Evolutionary conservation across 2,888 invertebrate genomes (phyloP).

Genomic region (Platerodrilus igneus): DNA sequence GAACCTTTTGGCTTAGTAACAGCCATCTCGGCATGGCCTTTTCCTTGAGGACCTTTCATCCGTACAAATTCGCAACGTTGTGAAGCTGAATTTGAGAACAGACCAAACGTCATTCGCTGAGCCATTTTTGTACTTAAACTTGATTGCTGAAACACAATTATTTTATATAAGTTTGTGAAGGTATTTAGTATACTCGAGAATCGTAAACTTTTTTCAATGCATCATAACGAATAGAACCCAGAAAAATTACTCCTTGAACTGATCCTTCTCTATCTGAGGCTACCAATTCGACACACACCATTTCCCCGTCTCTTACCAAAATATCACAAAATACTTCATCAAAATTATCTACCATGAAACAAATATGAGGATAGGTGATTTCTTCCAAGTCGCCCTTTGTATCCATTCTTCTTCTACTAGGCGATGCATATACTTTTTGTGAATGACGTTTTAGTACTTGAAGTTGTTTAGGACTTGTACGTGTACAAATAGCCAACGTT

Average conservation of each 20-base stretch:
- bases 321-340: constrained; percentile 99
- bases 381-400: constrained; percentile 97
- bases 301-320: constrained; percentile 94
- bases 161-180: too few species aligned
- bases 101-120: constrained; percentile 91
- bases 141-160: constrained; percentile 62
- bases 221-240: constrained; percentile 96
- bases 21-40: constrained; percentile 97
- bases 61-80: constrained; percentile 96
- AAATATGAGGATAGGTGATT: constrained; percentile 98
- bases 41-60: constrained; percentile 96
- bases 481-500: constrained; percentile 94
- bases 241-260: constrained; percentile 90
- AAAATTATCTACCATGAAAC: constrained; percentile 99
- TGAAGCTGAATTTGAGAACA: constrained; percentile 68
- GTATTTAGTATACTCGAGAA: constrained; percentile 68
- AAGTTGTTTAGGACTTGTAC: constrained; percentile 95
- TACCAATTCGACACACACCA: constrained; percentile 97
- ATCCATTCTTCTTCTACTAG: constrained; percentile 94
- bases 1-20: constrained; percentile 88
- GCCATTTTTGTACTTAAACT: constrained; percentile 92
- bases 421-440: constrained; percentile 94
- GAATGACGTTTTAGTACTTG: constrained; percentile 91
- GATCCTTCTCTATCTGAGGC: constrained; percentile 83
- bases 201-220: constrained; percentile 96